These are phyloP conservation scores for Ceramica pisi DNA, from an alignment of 2,888 invertebrate species.

Conservation along the genomic window DNA sequence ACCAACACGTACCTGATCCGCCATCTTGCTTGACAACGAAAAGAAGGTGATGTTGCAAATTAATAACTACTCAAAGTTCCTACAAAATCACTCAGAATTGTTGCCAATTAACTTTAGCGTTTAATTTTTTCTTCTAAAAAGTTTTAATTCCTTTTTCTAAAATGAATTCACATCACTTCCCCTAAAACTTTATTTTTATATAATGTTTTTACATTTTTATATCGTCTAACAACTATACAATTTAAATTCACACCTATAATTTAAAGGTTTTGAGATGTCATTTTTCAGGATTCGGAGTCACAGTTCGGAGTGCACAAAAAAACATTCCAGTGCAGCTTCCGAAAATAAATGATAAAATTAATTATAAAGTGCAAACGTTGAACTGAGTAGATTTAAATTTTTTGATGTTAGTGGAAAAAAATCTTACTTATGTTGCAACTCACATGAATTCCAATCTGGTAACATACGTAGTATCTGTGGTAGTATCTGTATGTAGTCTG, in stretches of 20 bases:
- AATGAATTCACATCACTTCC: no score
- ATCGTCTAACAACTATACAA: not conserved
- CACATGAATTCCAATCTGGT: slow-evolving; percentile 21
- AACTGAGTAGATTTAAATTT: not conserved
- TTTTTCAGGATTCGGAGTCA: no score
- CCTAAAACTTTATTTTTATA: not conserved
- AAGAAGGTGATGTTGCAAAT: slow-evolving; percentile 83
- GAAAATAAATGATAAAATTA: no score
- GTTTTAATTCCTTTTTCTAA: no score
- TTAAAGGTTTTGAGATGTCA: no score
- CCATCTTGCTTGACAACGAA: slow-evolving; percentile 93
- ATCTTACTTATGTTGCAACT: not conserved
- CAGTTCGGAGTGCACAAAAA: no score
- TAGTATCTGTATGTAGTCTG: no score
- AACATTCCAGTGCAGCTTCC: no score
- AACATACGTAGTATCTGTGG: no score
- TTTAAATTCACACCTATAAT: no score
- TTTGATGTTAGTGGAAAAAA: not conserved
- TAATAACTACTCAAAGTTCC: slow-evolving; percentile 24
- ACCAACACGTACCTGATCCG: slow-evolving; percentile 94
- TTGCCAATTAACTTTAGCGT: slow-evolving; percentile 36
- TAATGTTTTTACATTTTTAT: not conserved
- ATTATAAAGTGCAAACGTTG: no score
- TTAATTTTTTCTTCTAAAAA: no score
- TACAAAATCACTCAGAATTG: slow-evolving; percentile 11